Evolutionary conservation across 2,797 vertebrate species (phyloP).

Genomic region (Rallus crepitans): DNA sequence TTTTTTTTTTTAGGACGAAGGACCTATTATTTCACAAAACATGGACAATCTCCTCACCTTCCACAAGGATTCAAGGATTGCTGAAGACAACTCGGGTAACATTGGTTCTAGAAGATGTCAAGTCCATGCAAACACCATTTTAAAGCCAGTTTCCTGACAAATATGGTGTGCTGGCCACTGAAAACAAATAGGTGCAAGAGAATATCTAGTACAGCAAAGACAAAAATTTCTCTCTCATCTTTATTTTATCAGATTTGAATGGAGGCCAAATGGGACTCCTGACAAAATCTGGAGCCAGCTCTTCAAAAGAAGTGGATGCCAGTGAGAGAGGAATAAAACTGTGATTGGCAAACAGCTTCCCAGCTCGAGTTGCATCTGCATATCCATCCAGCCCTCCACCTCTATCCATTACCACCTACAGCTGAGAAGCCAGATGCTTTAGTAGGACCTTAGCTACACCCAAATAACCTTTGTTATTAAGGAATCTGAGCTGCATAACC

Average conservation of each 20-base stretch:
- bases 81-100: neutral
- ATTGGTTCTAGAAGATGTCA: neutral
- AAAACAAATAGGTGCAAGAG: neutral
- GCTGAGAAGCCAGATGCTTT: neutral
- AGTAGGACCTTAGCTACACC: neutral
- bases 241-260: constrained; percentile 4
- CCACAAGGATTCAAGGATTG: neutral
- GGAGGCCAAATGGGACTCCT: neutral
- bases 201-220: neutral
- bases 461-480: neutral
- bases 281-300: neutral
- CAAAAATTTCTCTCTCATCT: neutral
- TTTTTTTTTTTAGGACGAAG: neutral
- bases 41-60: neutral
- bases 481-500: neutral
- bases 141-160: neutral
- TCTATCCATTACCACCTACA: neutral
- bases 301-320: neutral
- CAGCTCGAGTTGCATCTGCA: neutral
- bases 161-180: neutral
- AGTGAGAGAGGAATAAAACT: no score
- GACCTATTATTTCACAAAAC: neutral
- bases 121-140: neutral
- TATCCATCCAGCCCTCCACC: neutral
- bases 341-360: neutral